Evolutionary conservation across 2,113 vertebrate genomes (phyloP), one percentile per base, ranked within the genome.

Genomic region (Callionymus lyra): DNA sequence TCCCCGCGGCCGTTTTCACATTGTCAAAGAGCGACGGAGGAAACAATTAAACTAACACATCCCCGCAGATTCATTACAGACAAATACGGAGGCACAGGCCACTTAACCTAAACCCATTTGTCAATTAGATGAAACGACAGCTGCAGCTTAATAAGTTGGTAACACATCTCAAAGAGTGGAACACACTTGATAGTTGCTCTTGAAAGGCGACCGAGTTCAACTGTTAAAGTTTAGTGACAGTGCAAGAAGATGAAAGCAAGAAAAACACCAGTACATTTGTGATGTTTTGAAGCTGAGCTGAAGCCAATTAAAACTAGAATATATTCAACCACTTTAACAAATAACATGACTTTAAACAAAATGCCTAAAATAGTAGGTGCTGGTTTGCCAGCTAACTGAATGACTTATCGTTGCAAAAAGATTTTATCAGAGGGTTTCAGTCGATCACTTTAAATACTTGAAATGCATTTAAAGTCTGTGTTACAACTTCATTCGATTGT

Each of bases 1-100:
- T 80, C 76, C 70, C 59, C 74, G 80, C 73, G 71, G 69, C 72
- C 44, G 59, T 65, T 75, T 57, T 68, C 63, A 84, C 76, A 65
- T 63, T 65, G 74, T 77, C 75, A 65, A 70, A 63, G 50, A 62
- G 65, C 35, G 16, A 50, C 56, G 21, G 53, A 39, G 75, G 68
- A 76, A 78, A 77, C 71, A 59, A 77, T 74, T 77, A 79, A 81
- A 78, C 56, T 60, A 65, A 66, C 60, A 59, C 56, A 46, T 55
- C 35, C 40, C 59, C 53, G 43, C 40, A 53, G 31, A 57, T 64
- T 55, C 64, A 72, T 57, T 73, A 64, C 74, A 71, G 70, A 49
- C 18, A n/a, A 48, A 38, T 52, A 67, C 68, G 62, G 50, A 56
- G 14, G 40, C 59, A 48, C 46, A 65, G 54, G 67, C 50, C 61